phyloP scores from a whole-genome alignment of 64 coral and sea anemone genomes.

The Dendronephthya gigantea region DNA sequence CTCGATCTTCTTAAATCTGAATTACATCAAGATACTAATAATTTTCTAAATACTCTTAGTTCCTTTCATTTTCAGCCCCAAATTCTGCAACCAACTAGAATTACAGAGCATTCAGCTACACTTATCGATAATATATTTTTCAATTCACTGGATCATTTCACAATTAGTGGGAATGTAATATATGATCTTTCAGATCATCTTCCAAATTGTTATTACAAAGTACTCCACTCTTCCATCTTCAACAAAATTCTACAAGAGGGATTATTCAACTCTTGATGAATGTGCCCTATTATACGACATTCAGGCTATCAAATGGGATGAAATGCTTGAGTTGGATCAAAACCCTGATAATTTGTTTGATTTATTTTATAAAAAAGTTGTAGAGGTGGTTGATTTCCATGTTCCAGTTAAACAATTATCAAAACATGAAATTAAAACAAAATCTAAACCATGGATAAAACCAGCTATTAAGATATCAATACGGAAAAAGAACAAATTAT shows the following conservation, averaged over 20 bases:
- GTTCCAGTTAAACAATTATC: neutral
- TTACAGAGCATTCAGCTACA: neutral
- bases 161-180: neutral
- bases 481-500: neutral
- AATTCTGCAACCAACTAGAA: neutral
- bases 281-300: neutral
- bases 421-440: neutral
- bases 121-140: conserved; percentile 8
- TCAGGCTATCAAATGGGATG: neutral
- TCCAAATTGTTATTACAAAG: neutral
- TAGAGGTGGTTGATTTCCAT: neutral
- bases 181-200: neutral
- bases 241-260: neutral
- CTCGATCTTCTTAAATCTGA: neutral
- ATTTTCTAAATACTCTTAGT: neutral
- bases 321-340: neutral
- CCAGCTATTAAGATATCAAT: neutral
- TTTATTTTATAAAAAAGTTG: neutral
- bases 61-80: neutral
- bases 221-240: neutral
- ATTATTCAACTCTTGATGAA: neutral
- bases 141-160: neutral
- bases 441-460: neutral
- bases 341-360: neutral
- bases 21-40: neutral